Conservation (phyloP, 1,140 invertebrate species). For the Drosophila mayri region DNA sequence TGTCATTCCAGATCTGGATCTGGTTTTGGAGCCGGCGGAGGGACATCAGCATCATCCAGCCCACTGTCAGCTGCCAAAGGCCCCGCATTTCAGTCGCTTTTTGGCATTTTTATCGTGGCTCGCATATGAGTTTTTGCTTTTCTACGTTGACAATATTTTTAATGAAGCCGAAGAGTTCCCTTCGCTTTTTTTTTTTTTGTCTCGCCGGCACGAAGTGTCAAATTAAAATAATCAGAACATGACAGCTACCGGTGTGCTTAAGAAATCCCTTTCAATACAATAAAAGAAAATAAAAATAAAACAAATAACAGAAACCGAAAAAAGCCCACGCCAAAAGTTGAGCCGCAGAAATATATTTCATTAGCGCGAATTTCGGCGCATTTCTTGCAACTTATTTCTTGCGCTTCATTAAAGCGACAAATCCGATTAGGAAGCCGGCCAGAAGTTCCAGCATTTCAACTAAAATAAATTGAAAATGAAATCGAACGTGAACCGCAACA, state of each 20-base stretch:
- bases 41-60: conserved; percentile 37
- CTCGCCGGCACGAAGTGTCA: conserved; percentile 72
- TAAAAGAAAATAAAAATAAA: not conserved
- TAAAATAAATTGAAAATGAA: conserved; percentile 80
- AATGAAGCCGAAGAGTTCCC: conserved; percentile 67
- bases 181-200: conserved; percentile 27
- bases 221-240: conserved; percentile 84
- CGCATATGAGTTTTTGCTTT: conserved; percentile 59
- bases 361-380: conserved; percentile 79
- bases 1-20: conserved; percentile 33
- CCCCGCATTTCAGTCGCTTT: conserved; percentile 43
- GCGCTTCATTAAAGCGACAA: conserved; percentile 82
- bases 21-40: conserved; percentile 10
- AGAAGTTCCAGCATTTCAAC: conserved; percentile 16
- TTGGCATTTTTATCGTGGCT: conserved; percentile 62
- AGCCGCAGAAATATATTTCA: conserved; percentile 59
- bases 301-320: conserved; percentile 3
- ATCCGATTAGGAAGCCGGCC: conserved; percentile 68
- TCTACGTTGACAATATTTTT: conserved; percentile 77
- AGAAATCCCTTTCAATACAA: conserved; percentile 41
- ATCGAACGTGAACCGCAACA: conserved; percentile 81
- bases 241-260: conserved; percentile 74
- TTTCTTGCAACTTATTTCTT: conserved; percentile 76
- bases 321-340: conserved; percentile 33
- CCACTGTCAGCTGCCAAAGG: conserved; percentile 60